A percentile compares a stretch with the other conserved stretches of the same genome.
Evolutionary conservation across 2,888 invertebrate species (phyloP).

Genomic region (Eilema sororculum): DNA sequence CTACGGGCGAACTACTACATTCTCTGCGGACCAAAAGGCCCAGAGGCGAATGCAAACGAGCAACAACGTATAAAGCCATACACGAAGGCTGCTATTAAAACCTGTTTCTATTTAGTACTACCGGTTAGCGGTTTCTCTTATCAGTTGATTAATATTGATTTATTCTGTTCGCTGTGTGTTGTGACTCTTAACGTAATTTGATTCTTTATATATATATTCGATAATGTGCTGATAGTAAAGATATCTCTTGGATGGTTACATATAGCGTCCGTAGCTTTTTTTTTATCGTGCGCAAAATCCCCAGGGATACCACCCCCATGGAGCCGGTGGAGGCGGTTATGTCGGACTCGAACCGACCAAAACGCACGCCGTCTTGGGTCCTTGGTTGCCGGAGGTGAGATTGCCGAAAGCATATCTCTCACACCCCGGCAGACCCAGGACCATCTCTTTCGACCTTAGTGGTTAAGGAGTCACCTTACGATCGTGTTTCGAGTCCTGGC

Average conservation of each 20-base stretch:
- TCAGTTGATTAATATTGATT: slow-evolving; percentile 32
- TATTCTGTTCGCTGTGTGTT: slow-evolving; percentile 24
- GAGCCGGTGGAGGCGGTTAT: no score
- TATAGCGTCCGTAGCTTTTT: neutral
- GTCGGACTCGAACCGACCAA: no score
- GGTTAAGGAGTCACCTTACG: no score
- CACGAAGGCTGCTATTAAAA: slow-evolving; percentile 24
- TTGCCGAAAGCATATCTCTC: no score
- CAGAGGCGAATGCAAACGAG: neutral
- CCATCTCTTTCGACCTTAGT: no score
- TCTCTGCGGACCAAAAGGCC: neutral
- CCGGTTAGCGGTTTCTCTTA: slow-evolving; percentile 40
- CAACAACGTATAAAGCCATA: neutral
- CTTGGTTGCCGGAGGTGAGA: no score
- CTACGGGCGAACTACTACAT: neutral
- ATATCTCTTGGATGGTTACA: neutral
- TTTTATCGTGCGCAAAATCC: no score
- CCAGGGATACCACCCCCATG: no score
- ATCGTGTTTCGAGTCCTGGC: no score
- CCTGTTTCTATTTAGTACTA: slow-evolving; percentile 45
- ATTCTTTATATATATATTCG: neutral
- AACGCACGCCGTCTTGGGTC: no score
- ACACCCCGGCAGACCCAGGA: no score
- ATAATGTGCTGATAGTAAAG: neutral
- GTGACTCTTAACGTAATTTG: neutral